phyloP scores from a whole-genome alignment of 2,113 vertebrate genomes.

The Dascyllus trimaculatus region DNA sequence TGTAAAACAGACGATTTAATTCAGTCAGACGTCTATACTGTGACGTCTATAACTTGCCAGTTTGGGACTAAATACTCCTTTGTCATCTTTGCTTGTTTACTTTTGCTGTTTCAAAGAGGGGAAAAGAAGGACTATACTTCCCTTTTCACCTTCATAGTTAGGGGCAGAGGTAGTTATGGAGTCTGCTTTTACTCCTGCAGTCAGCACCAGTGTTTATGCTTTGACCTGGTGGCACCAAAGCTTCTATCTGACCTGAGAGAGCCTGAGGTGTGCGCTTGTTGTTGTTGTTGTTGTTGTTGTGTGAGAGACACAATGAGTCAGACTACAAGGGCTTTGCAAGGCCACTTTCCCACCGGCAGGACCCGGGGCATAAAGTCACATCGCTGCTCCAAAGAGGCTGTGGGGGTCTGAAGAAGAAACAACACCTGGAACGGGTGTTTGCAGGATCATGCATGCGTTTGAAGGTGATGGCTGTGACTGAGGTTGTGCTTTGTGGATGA shows the following conservation, averaged over 20 bases:
- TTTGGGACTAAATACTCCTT: too few species aligned
- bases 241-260: conserved; percentile 49
- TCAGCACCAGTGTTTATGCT: conserved; percentile 39
- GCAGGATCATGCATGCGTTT: not conserved
- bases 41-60: too few species aligned
- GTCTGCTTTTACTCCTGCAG: conserved; percentile 25
- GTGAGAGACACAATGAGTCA: conserved; percentile 61
- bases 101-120: conserved; percentile 26
- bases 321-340: conserved; percentile 63
- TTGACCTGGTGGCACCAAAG: conserved; percentile 38
- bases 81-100: conserved; percentile 3
- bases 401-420: conserved; percentile 25
- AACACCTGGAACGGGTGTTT: conserved; percentile 29
- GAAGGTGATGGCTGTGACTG: not conserved
- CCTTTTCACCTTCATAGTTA: conserved; percentile 30
- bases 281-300: conserved; percentile 33
- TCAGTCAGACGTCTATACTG: too few species aligned
- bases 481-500: not conserved
- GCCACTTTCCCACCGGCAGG: conserved; percentile 62
- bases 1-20: too few species aligned
- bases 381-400: conserved; percentile 40
- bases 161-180: conserved; percentile 29
- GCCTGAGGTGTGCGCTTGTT: conserved; percentile 60
- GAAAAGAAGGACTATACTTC: not conserved
- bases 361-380: conserved; percentile 53